Evolutionary conservation across 2,797 vertebrate genomes (phyloP).

Genomic region (Danio tinwini): DNA sequence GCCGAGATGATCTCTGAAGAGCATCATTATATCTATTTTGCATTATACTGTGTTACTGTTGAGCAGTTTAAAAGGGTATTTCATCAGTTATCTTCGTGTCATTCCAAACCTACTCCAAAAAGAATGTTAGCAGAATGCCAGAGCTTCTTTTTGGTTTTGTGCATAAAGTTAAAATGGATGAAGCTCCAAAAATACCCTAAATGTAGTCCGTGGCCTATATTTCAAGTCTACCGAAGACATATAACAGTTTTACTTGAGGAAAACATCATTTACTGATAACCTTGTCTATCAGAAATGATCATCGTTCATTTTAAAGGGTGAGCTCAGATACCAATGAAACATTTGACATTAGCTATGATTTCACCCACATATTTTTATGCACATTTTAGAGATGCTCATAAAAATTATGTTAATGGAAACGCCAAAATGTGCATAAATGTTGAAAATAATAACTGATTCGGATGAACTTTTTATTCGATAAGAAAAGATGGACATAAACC

Average conservation of each 20-base stretch:
- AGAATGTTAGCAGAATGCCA: not conserved
- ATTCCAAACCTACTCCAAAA: not conserved
- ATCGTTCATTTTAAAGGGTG: not conserved
- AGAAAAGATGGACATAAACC: too few relatives aligned
- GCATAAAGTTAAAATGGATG: not conserved
- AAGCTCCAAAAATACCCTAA: not conserved
- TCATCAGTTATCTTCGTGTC: conserved; percentile 14
- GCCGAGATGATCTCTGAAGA: conserved; percentile 40
- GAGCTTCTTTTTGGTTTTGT: not conserved
- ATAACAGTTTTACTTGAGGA: not conserved
- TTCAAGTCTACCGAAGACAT: not conserved
- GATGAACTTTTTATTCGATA: too few relatives aligned
- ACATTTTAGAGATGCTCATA: too few relatives aligned
- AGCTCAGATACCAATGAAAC: too few relatives aligned
- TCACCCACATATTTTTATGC: too few relatives aligned
- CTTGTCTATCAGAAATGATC: not conserved
- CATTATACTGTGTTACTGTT: not conserved
- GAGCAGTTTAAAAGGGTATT: conserved; percentile 12
- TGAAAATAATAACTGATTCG: too few relatives aligned
- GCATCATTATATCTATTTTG: not conserved
- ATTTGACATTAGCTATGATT: too few relatives aligned
- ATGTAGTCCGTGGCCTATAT: not conserved
- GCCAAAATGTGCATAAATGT: too few relatives aligned
- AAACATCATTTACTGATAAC: not conserved
- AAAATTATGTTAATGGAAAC: too few relatives aligned